A percentile compares a stretch with the other conserved stretches of the same genome.
Evolutionary conservation across 2,113 vertebrate genomes (phyloP).

Genomic region (Daubentonia madagascariensis): DNA sequence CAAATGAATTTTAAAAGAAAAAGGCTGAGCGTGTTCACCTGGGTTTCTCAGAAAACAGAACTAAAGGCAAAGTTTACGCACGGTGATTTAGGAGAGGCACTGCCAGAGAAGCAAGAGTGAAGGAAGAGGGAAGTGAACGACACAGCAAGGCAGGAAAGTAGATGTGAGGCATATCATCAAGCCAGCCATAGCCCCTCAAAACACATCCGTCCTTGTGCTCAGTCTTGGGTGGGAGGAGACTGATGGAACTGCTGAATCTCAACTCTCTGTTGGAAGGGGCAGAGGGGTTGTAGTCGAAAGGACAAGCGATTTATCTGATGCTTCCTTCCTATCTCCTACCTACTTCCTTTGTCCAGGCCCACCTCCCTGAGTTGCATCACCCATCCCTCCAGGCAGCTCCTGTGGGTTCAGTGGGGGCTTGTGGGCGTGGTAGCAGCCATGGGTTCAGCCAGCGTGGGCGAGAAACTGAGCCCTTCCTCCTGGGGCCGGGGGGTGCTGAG

Average conservation of each 20-base stretch:
- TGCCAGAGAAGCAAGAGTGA: background rate
- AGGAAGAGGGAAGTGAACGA: background rate
- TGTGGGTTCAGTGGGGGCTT: background rate
- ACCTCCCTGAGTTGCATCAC: background rate
- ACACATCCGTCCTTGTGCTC: background rate
- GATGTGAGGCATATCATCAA: background rate
- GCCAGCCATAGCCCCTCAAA: background rate
- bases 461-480: background rate
- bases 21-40: background rate
- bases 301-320: accelerated
- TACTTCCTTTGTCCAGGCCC: background rate
- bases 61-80: background rate
- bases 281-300: background rate
- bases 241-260: background rate
- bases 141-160: background rate
- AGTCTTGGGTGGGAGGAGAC: background rate
- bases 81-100: accelerated
- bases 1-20: background rate
- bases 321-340: background rate
- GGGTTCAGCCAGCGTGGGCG: background rate
- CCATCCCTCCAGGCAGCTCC: background rate
- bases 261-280: background rate
- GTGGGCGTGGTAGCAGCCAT: background rate
- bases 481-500: background rate
- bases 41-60: background rate